phyloP scores from a whole-genome alignment of 2,113 vertebrate genomes.

The Nasalis larvatus region DNA sequence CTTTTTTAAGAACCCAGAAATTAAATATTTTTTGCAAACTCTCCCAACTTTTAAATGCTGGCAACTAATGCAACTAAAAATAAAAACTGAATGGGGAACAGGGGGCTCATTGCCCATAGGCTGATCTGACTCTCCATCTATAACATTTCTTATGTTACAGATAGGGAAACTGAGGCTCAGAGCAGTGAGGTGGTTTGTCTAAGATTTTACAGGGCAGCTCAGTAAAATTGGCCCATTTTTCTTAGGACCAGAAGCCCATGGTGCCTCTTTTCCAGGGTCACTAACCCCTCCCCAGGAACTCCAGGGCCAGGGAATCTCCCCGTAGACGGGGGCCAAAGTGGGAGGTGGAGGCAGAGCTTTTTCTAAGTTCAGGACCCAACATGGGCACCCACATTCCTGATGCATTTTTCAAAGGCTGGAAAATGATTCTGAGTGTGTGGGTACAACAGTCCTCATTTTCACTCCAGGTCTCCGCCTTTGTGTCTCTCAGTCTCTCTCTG shows the following conservation, averaged over 20 bases:
- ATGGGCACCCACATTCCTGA: too few relatives aligned
- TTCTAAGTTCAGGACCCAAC: background rate
- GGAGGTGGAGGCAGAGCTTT: background rate
- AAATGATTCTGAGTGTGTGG: fast-evolving
- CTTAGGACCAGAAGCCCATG: background rate
- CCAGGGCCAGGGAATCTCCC: background rate
- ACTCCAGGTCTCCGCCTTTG: background rate
- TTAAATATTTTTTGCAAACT: background rate
- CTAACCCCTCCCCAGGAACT: background rate
- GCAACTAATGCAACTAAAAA: background rate
- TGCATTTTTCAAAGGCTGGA: background rate
- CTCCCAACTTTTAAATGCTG: background rate
- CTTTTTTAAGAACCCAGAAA: background rate
- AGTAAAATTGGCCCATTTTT: background rate
- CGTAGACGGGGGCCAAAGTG: background rate
- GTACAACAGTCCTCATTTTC: fast-evolving
- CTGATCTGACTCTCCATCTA: background rate
- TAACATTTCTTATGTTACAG: background rate
- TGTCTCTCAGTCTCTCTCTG: background rate
- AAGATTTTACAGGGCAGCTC: background rate
- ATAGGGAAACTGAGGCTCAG: background rate
- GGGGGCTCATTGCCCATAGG: background rate
- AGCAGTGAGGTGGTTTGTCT: background rate
- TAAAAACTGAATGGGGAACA: background rate
- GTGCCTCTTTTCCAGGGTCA: background rate